These are phyloP conservation scores for Strigamia maritima DNA, from an alignment of 2,888 invertebrate genomes.

Conservation along the genomic window DNA sequence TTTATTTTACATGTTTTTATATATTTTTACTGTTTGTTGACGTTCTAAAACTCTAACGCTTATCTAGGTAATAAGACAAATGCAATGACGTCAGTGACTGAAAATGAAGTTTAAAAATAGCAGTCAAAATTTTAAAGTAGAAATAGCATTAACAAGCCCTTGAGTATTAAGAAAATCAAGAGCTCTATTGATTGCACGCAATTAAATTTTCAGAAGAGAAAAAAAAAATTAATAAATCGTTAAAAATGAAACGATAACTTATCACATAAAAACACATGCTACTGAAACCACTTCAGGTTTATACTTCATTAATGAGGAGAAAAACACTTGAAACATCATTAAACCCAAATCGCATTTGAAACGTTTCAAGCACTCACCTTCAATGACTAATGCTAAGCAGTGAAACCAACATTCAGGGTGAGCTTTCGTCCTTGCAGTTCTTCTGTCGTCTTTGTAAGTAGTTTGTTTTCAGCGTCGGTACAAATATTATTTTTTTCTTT, in stretches of 20 bases:
- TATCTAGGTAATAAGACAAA: not conserved
- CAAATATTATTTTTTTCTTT: not conserved
- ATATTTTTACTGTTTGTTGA: not conserved
- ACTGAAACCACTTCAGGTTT: not conserved
- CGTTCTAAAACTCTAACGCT: not conserved
- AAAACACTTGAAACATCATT: constrained; percentile 5
- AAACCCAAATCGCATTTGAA: not conserved
- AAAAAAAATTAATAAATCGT: too few relatives aligned
- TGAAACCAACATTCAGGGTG: constrained; percentile 27
- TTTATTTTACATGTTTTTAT: not conserved
- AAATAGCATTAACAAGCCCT: not conserved
- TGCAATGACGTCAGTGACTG: not conserved
- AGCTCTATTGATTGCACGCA: not conserved
- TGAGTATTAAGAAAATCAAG: not conserved
- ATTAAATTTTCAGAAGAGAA: too few relatives aligned
- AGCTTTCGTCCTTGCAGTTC: not conserved
- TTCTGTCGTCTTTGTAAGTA: not conserved
- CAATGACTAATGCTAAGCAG: constrained; percentile 23
- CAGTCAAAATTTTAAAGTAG: not conserved
- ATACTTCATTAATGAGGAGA: not conserved
- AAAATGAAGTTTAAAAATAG: constrained; percentile 5
- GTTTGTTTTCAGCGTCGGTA: not conserved
- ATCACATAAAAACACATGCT: not conserved
- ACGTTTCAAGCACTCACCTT: constrained; percentile 28
- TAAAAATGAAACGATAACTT: not conserved